Base-by-base conservation (phyloP, 2,113 vertebrate genomes). In the Zonotrichia leucophrys region DNA sequence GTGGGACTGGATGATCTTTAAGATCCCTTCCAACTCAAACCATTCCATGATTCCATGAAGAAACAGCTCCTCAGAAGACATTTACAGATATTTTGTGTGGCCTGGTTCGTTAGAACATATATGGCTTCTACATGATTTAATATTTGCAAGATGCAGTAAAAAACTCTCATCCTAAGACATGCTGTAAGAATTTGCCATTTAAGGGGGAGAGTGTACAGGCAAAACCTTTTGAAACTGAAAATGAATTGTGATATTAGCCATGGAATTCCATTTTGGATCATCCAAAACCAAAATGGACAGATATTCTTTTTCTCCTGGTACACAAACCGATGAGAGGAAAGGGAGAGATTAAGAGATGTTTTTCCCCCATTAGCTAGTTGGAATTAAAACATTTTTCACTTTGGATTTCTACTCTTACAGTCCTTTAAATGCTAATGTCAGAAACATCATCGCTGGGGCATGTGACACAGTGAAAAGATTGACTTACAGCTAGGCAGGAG, bases 1-100 rank as follows among this genome's bases (percentile, higher is more conserved):
- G 1, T 39, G 47, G 4, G 0, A 31, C 0, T 0, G 14, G 24
- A 42, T 49, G 20, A 2, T 0, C 3, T 31, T 47, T 35, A 27
- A 62, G 21, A 5, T 19, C 30, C 11, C 4, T 62, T 49, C 7
- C 47, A 69, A 16, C 35, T 1, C 21, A 77, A 69, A 27, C 8
- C 10, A 23, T 53, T 42, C 16, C 8, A 33, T 1, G 21, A 37
- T 49, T 28, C 55, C 7, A 5, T 49, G 56, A 49, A 47, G 31
- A 69, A 70, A 9, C 7, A 44, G 20, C 13, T 66, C 35, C 41
- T 77, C 6, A n/a, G 15, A n/a, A 58, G 7, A 7, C 47, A 31
- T 39, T 87, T 77, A 24, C 3, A 7, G 58, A 12, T 18, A 11
- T 66, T 84, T 95, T 82, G 25, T 73, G 30, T 70, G 24, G 1